phyloP scores from a whole-genome alignment of 2,888 invertebrate species.

The Blastobasis adustella region DNA sequence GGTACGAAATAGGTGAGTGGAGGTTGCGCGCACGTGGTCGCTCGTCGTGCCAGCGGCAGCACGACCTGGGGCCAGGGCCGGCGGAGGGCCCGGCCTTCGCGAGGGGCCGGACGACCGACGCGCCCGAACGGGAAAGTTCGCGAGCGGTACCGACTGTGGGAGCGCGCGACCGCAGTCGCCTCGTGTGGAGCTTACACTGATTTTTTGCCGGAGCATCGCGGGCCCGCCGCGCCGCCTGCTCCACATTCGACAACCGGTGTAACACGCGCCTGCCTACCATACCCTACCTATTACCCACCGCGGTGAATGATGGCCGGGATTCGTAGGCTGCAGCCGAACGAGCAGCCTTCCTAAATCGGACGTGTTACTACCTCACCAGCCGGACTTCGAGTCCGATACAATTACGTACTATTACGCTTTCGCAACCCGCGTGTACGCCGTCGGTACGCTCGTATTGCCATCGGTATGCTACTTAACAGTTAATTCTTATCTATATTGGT shows the following conservation, averaged over 20 bases:
- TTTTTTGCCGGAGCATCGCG: conserved; percentile 69
- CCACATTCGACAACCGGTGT: conserved; percentile 71
- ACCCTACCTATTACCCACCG: conserved; percentile 24
- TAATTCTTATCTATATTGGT: too few species aligned
- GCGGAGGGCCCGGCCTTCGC: too few species aligned
- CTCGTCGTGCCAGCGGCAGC: conserved; percentile 50
- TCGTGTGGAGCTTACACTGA: conserved; percentile 69
- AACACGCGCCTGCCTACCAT: conserved; percentile 40
- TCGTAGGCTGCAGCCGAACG: conserved; percentile 25
- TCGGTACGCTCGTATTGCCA: conserved; percentile 24
- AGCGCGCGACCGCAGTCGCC: conserved; percentile 60
- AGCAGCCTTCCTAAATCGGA: conserved; percentile 40
- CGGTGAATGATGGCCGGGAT: conserved; percentile 25
- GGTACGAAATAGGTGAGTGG: conserved; percentile 39
- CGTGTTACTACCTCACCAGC: conserved; percentile 51
- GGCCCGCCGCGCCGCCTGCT: conserved; percentile 44
- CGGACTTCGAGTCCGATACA: conserved; percentile 48
- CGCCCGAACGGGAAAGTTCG: conserved; percentile 17
- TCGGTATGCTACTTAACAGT: too few species aligned
- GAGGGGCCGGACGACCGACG: too few species aligned
- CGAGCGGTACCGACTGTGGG: conserved; percentile 24
- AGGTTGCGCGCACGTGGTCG: conserved; percentile 51
- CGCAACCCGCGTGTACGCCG: conserved; percentile 29
- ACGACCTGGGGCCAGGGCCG: conserved; percentile 49
- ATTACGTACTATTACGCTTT: conserved; percentile 48